Evolutionary conservation across 2,113 vertebrate species (phyloP), one percentile per base, ranked within the genome.

Genomic region (Anguilla japonica): DNA sequence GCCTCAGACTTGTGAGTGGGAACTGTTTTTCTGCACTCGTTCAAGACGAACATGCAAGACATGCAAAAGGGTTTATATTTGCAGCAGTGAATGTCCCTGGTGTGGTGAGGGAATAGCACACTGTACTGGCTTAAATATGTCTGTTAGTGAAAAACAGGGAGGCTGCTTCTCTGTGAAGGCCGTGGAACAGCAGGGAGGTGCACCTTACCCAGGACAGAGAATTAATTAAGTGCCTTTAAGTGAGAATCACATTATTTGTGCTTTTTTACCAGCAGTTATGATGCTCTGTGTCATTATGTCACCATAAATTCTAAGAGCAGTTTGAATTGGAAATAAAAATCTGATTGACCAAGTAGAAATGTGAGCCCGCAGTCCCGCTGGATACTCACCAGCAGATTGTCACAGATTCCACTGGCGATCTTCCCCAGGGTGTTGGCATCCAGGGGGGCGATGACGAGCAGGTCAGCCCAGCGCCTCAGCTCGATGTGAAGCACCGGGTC

Each of bases 391-490:
- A 99, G 93, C 67, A 99, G 93, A 91, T 99, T 99, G 94, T 99
- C 98, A 94, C 98, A 99, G 92, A 99, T 96, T 41, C 98, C 98
- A 46, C 86, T 97, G 2, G 97, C 96, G 0, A 99, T 95, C 92
- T 99, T 99, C 41, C 97, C 98, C 88, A 99, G 95, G 0, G 97
- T 99, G 95, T 99, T 99, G 87, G 98, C 98, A 53, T 99, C 98
- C 0, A 99, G 95, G 6, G 98, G 98, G 41, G 98, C 98, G 79
- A 99, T 96, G 82, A 99, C 43, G 91, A 99, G 87, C 6, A 99
- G 93, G 91, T 99, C 95, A 4, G 98, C 98, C 98, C 98, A 99
- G 15, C 97, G 97, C 18, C 97, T 93, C 11, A 99, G 94, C 81
- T 99, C 97, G 0, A 99, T 97, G 92, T 99, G 98, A 22, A 99